Conservation (phyloP, 2,113 vertebrate species). For the Pachyramphus minor region DNA sequence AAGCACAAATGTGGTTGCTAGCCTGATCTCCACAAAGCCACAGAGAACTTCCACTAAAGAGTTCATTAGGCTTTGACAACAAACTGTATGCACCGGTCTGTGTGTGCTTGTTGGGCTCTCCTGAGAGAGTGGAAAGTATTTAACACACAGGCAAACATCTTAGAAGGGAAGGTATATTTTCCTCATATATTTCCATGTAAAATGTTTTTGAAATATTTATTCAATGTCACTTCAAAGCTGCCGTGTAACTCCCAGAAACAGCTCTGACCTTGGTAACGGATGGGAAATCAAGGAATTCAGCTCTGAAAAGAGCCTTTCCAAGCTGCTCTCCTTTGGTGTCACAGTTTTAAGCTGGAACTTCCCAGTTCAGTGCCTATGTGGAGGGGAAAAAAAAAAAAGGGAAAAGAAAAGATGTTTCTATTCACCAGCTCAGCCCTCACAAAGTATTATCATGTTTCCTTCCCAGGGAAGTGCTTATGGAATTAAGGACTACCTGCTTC, state of each 20-base stretch:
- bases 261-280: neutral
- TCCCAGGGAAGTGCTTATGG: neutral
- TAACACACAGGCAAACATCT: neutral
- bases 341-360: neutral
- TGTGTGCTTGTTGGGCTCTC: neutral
- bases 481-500: neutral
- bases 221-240: neutral
- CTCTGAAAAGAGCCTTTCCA: neutral
- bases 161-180: neutral
- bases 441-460: neutral
- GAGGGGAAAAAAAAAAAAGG: neutral
- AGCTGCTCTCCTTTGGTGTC: neutral
- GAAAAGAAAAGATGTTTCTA: neutral
- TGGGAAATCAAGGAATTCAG: neutral
- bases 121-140: neutral
- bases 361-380: neutral
- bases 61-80: slow-evolving; percentile 38
- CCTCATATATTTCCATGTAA: neutral
- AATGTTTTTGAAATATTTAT: neutral
- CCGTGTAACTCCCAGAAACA: neutral
- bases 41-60: slow-evolving; percentile 1
- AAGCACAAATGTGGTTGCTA: slow-evolving; percentile 18
- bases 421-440: neutral
- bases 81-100: neutral
- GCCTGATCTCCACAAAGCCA: slow-evolving; percentile 33